Evolutionary conservation across 2,888 invertebrate genomes (phyloP), one percentile per base, ranked within the genome.

Genomic region (Ophonus ardosiacus): DNA sequence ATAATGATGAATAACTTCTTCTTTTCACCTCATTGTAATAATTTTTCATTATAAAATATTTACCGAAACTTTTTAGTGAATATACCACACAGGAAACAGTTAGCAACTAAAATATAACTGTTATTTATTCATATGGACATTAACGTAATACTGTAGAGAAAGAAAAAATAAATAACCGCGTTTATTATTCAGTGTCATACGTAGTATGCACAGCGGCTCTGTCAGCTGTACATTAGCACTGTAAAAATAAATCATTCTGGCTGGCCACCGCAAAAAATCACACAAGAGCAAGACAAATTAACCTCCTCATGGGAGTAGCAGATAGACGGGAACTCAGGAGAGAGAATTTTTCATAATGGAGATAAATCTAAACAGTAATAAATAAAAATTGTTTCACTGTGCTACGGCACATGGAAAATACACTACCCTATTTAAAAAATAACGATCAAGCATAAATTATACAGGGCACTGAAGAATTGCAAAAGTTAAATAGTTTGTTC

Each of bases 151-250:
- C 71, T 43, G 17, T 18, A 13, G 10, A 43, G 43, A 38, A 43
- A 7, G 31, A 74, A 74, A 74, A 74, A 74, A 43, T 51, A 74
- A 74, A 43, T 43, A 43, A 74, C 18, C 43, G 13, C 43, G 71
- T 74, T 74, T 74, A 74, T 74, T 74, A 74, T 74, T 43, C 71
- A 74, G 43, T 74, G 71, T 74, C 71, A 74, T 43, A 74, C 40
- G 71, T 40, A 18, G 40, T 17, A 6, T 38, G 31, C 43, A 43
- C 38, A 43, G 71, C 71, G 43, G 43, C 43, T 15, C 51, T 74
- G 43, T 43, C 71, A 74, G 71, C 71, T 43, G 71, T 43, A 74
- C 71, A 74, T 74, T 74, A 74, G 43, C 71, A 74, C 71, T 74
- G 71, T 74, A 74, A 74, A 74, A 74, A 74, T 74, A 74, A 74